Conservation (phyloP, 2,797 vertebrate species). For the Choloepus didactylus region DNA sequence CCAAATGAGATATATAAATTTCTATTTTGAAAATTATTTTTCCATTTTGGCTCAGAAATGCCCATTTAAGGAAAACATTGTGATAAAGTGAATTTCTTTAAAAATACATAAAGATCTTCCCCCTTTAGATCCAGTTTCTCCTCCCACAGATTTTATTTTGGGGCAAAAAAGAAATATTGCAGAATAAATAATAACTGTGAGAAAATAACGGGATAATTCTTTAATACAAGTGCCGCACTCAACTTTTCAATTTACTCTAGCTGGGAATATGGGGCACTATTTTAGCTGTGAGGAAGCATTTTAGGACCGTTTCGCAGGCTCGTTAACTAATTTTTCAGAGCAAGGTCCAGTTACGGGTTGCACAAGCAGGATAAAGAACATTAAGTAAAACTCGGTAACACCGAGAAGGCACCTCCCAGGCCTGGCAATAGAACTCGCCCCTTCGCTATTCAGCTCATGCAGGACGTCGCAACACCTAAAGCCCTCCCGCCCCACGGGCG, state of each 20-base stretch:
- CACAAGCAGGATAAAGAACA: not conserved
- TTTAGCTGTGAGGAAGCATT: not conserved
- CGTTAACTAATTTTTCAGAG: not conserved
- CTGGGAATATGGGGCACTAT: not conserved
- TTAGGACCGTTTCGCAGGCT: not conserved
- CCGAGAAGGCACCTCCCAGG: not conserved
- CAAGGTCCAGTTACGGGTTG: not conserved
- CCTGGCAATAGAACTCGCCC: not conserved
- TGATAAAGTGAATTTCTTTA: not conserved
- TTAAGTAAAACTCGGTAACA: not conserved
- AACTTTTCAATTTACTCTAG: not conserved
- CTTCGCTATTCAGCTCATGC: fast-evolving
- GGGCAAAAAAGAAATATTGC: not conserved
- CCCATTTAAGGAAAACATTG: not conserved
- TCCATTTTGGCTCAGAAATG: not conserved
- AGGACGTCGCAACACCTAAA: not conserved
- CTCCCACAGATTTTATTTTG: not conserved
- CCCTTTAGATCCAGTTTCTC: not conserved
- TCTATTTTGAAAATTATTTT: not conserved
- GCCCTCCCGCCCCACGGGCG: slow-evolving; percentile 60
- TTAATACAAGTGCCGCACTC: fast-evolving
- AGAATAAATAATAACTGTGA: not conserved
- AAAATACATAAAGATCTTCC: not conserved
- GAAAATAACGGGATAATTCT: not conserved
- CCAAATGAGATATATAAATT: not conserved